Conservation (phyloP, 2,797 vertebrate species). For the Peromyscus nudipes region DNA sequence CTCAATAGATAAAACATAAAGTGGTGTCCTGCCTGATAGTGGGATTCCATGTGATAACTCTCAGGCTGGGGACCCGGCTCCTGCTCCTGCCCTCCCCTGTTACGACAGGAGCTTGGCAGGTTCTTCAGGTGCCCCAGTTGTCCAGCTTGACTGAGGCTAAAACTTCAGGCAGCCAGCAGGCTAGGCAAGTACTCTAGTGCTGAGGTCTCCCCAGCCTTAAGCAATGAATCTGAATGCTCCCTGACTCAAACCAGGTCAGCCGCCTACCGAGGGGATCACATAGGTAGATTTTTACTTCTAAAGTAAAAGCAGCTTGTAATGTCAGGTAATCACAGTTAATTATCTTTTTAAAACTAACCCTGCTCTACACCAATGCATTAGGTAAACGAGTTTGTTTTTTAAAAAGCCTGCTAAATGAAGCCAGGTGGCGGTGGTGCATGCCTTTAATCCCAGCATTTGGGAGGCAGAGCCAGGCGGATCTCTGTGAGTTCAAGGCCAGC, state of each 20-base stretch:
- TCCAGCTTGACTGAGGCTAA: not conserved
- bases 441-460: no score
- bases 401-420: not conserved
- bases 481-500: no score
- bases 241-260: not conserved
- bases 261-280: not conserved
- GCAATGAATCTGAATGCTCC: not conserved
- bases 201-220: no score
- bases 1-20: not conserved
- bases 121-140: not conserved
- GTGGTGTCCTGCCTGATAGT: not conserved
- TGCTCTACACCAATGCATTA: not conserved
- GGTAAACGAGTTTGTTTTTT: not conserved
- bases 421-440: no score
- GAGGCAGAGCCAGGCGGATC: no score
- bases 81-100: no score
- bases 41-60: not conserved
- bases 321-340: not conserved
- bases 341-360: not conserved
- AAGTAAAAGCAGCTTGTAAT: not conserved
- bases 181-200: not conserved
- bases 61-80: not conserved
- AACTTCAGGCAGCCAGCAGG: not conserved
- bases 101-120: accelerated
- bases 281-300: not conserved